Evolutionary conservation across 2,113 vertebrate genomes (phyloP), one percentile per base, ranked within the genome.

Genomic region (Falcunculus frontatus): DNA sequence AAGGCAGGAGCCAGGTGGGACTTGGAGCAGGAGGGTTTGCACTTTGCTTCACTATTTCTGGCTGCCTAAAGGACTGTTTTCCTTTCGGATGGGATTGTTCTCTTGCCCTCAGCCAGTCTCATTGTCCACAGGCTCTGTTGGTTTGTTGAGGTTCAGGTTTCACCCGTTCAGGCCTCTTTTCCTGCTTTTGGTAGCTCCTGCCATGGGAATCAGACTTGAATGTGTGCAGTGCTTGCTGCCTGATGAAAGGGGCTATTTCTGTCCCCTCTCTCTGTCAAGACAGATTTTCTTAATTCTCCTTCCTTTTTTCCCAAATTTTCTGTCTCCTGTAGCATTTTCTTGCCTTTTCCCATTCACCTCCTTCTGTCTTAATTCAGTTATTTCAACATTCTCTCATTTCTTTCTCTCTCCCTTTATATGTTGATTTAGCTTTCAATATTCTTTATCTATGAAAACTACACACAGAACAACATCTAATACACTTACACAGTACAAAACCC

Each of bases 121-220:
- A 62, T 83, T 96, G 89, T 93, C 64, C 62, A 1, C 37, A 16
- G 53, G 27, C 72, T 79, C 55, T 65, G 10, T 17, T 56, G 69
- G 39, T 91, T 73, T 79, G 85, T 27, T 41, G 85, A 90, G 57
- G 39, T 83, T 92, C 64, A n/a, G 16, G 41, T 81, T 93, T 63
- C 59, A 77, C 60, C 23, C 32, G 74, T 67, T 78, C 42, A 85
- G 35, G 72, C 11, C 42, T 53, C 44, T 60, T 56, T 91, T 95
- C 94, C 92, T 94, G 90, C 80, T 86, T 88, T 77, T 78, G 55
- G 74, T 68, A 42, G 39, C 75, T 89, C 63, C 64, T 89, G 82
- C 77, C 84, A 19, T 68, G 69, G 77, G 84, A 90, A 92, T 92
- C 4, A 2, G 68, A 53, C 76, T 42, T 74, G 73, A 92, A 82